Base-by-base conservation (phyloP, 2,888 invertebrate species). In the Brachypterus glaber region DNA sequence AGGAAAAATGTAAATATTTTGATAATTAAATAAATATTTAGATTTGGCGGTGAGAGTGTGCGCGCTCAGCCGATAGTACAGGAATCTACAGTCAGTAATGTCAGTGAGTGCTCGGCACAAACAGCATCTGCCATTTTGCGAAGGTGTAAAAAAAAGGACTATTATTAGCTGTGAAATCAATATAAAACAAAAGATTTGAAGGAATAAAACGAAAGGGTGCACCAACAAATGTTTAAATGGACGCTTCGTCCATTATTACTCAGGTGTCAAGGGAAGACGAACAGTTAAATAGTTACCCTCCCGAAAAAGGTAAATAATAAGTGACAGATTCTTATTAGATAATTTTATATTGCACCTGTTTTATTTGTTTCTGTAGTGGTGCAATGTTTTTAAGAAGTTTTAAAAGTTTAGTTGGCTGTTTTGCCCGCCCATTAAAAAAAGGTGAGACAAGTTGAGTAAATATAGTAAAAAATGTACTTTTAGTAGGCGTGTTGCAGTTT, bases 181-280 rank as follows among this genome's bases (percentile, higher is more conserved):
- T n/a, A n/a, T n/a, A n/a, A n/a, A n/a, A n/a, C n/a, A n/a, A n/a
- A n/a, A n/a, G n/a, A n/a, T n/a, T n/a, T n/a, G n/a, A n/a, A n/a
- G n/a, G n/a, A n/a, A n/a, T n/a, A n/a, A n/a, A n/a, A n/a, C n/a
- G n/a, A n/a, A n/a, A n/a, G n/a, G 41, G 46, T 41, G 41, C 41
- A 39, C 42, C 58, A 70, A 66, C 74, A 73, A 76, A 79, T 79
- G 79, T 77, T 74, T 76, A 75, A 82, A 90, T 90, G 92, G 92
- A 92, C 89, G 89, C 88, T 82, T 86, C 91, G 86, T 92, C 91
- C 85, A 91, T 92, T 78, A 92, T 92, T 74, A 90, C 91, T 74
- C 90, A 91, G 82, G 92, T 91, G 79, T 87, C 87, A 76, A 84
- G 90, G 77, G 91, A 92, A 82, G 91, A 91, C 80, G 91, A 91